Evolutionary conservation across 2,797 vertebrate genomes (phyloP), one percentile per base, ranked within the genome.

Genomic region (Mastacembelus armatus): DNA sequence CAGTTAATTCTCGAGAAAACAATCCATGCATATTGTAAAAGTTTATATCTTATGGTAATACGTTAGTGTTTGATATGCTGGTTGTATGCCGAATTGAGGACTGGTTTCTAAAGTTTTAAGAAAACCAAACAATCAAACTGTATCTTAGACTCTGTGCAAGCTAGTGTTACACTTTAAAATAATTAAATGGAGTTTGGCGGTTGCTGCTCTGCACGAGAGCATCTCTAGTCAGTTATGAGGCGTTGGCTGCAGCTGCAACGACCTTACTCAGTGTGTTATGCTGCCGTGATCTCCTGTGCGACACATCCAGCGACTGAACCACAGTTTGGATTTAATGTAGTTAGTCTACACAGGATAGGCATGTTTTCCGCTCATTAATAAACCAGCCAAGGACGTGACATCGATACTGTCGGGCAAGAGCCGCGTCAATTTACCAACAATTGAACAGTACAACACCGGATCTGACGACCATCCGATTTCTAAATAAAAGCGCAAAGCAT

Each of bases 281-380:
- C 24, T 36, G 38, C 15, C 12, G 14, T 5, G 26, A 14, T 22
- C 32, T 16, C 32, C 11, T 29, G 3, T 32, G 7, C n/a, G 10
- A 19, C 24, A 36, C 24, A 32, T 38, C 44, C 21, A 21, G 12
- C 7, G 9, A 48, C 36, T 21, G 55, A 49, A 24, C 47, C 30
- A 32, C 65, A 56, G 43, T 29, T 49, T 2, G 21, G 54, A 27
- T 39, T 51, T 19, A 35, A 16, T 26, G 57, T n/a, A n/a, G n/a
- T n/a, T 4, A 18, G 42, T 32, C 26, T 19, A 1, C 43, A 55
- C 59, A 4, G 21, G 22, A 84, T 66, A 49, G 56, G 51, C 36
- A 43, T 40, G 78, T 84, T 91, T 91, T 91, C 89, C 90, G 54
- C 80, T 92, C 90, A 89, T 91, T 32, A 92, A 92, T 91, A 88